phyloP scores from a whole-genome alignment of 2,888 invertebrate species.

The Alsophila aescularia region DNA sequence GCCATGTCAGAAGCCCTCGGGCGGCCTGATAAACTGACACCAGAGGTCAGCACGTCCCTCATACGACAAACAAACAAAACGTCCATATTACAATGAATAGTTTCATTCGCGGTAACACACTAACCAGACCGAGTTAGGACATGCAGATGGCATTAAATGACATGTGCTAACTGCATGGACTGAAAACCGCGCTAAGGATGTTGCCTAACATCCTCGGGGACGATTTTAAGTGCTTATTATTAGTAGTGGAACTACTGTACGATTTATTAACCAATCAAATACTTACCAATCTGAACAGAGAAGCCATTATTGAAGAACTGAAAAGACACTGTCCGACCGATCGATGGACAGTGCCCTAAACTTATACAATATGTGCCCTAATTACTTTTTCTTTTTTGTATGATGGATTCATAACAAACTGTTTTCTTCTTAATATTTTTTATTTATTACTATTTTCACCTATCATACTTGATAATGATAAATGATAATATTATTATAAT shows the following conservation, averaged over 20 bases:
- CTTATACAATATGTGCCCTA: too few relatives aligned
- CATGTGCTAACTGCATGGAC: conserved; percentile 46
- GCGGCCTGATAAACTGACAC: too few relatives aligned
- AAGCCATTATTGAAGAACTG: neutral
- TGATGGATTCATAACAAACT: too few relatives aligned
- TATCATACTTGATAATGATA: too few relatives aligned
- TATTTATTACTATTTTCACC: too few relatives aligned
- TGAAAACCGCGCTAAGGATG: conserved; percentile 8
- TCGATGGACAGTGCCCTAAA: too few relatives aligned
- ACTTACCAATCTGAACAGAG: neutral
- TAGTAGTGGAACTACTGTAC: neutral
- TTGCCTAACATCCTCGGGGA: conserved; percentile 17
- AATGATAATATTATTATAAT: too few relatives aligned
- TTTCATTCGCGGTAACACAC: conserved; percentile 55
- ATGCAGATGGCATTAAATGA: conserved; percentile 45
- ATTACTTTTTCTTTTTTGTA: too few relatives aligned
- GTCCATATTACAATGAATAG: conserved; percentile 42
- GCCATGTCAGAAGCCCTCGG: neutral
- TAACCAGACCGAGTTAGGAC: conserved; percentile 41
- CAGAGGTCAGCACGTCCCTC: too few relatives aligned
- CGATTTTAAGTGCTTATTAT: conserved; percentile 3
- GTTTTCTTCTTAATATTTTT: too few relatives aligned
- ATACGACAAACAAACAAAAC: too few relatives aligned
- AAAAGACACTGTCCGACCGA: too few relatives aligned
- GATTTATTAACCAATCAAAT: neutral